Percentiles rank a stretch among this genome's conserved stretches.
phyloP scores from a whole-genome alignment of 2,113 vertebrate genomes.

The Equus przewalskii region DNA sequence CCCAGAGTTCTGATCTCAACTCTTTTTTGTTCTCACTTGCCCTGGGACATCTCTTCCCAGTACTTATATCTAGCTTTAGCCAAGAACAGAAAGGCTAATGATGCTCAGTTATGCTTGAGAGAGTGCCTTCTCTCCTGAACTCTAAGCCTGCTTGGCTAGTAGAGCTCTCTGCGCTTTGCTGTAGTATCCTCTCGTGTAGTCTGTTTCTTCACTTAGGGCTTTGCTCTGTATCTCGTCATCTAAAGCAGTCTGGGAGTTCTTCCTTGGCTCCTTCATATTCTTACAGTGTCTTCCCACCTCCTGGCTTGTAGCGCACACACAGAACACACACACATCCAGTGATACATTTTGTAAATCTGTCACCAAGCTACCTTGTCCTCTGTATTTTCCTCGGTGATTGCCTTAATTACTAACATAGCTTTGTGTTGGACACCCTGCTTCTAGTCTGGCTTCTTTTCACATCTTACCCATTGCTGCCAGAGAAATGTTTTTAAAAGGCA shows the following conservation, averaged over 20 bases:
- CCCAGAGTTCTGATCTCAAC: background rate
- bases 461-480: background rate
- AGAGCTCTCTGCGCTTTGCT: background rate
- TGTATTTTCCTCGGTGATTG: background rate
- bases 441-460: background rate
- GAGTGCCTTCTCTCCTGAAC: background rate
- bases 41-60: background rate
- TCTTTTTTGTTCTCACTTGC: background rate
- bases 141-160: background rate
- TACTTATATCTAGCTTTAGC: background rate
- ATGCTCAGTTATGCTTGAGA: too few species aligned
- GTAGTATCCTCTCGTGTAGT: background rate
- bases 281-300: background rate
- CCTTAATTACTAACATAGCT: background rate
- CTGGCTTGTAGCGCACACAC: background rate
- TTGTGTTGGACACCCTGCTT: background rate
- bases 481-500: background rate
- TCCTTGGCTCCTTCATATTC: background rate
- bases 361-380: background rate
- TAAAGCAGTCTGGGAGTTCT: background rate
- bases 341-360: background rate
- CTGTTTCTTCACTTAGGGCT: background rate
- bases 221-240: background rate
- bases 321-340: background rate
- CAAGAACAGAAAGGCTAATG: background rate